Evolutionary conservation across 2,888 invertebrate genomes (phyloP).

Genomic region (Scaeva pyrastri): DNA sequence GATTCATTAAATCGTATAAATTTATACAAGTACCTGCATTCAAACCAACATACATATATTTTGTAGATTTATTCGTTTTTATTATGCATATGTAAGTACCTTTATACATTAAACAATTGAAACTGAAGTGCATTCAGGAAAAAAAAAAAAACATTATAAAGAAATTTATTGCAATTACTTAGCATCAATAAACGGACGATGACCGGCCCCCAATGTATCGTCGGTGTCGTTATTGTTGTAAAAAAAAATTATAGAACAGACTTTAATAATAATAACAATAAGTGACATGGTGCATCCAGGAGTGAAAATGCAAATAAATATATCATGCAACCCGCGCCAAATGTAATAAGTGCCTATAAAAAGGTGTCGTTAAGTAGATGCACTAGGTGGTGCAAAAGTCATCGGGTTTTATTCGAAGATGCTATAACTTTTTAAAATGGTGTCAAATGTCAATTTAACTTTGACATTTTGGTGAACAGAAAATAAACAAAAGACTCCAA

Average conservation of each 20-base stretch:
- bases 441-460: too few species aligned
- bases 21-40: too few species aligned
- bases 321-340: slow-evolving; percentile 5
- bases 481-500: too few species aligned
- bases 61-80: too few species aligned
- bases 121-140: slow-evolving; percentile 33
- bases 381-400: too few species aligned
- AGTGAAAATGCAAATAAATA: slow-evolving; percentile 11
- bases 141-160: slow-evolving; percentile 28
- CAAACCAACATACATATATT: too few species aligned
- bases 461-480: too few species aligned
- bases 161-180: slow-evolving; percentile 49
- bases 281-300: slow-evolving; percentile 13
- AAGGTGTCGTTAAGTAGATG: not conserved
- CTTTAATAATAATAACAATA: slow-evolving; percentile 12
- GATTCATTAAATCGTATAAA: not conserved
- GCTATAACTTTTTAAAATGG: too few species aligned
- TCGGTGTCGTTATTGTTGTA: not conserved
- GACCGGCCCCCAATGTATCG: slow-evolving; percentile 52
- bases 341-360: not conserved
- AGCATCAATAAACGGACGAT: slow-evolving; percentile 47
- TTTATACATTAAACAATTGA: slow-evolving; percentile 57
- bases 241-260: slow-evolving; percentile 7
- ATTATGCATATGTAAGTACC: not conserved
- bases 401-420: too few species aligned